A percentile compares a stretch with the other conserved stretches of the same genome.
Evolutionary conservation across 2,888 invertebrate genomes (phyloP).

Genomic region (Cyaniris semiargus): DNA sequence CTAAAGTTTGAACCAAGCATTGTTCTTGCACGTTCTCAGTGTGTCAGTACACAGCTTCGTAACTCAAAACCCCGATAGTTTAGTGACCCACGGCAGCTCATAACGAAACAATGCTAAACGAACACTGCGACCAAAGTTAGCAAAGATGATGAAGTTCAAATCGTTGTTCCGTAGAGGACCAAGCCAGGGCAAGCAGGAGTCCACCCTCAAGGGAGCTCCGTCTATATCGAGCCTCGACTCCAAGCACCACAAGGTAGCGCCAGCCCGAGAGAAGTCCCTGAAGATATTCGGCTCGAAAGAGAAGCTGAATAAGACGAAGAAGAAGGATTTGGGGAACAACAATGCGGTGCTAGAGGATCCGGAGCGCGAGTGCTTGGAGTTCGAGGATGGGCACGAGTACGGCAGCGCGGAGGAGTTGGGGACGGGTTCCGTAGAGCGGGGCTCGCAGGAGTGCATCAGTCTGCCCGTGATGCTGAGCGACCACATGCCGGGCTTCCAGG

Average conservation of each 20-base stretch:
- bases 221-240: constrained; percentile 84
- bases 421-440: constrained; percentile 62
- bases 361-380: constrained; percentile 64
- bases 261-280: constrained; percentile 67
- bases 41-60: background rate
- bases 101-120: constrained; percentile 53
- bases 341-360: constrained; percentile 77
- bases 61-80: constrained; percentile 3
- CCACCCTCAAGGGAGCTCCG: constrained; percentile 81
- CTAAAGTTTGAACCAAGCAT: background rate
- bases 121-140: constrained; percentile 67
- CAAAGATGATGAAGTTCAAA: constrained; percentile 94
- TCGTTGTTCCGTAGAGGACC: constrained; percentile 95
- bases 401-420: constrained; percentile 73
- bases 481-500: constrained; percentile 75
- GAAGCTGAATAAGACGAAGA: constrained; percentile 74
- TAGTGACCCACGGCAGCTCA: constrained; percentile 36
- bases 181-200: constrained; percentile 79
- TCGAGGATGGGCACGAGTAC: constrained; percentile 68
- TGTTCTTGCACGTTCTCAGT: background rate
- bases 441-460: constrained; percentile 75
- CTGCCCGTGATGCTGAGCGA: constrained; percentile 73
- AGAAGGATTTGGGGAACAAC: constrained; percentile 72
- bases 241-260: constrained; percentile 79
- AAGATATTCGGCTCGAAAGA: constrained; percentile 80